Conservation (phyloP, 23 tunicate genomes). For the Phallusia fumigata region DNA sequence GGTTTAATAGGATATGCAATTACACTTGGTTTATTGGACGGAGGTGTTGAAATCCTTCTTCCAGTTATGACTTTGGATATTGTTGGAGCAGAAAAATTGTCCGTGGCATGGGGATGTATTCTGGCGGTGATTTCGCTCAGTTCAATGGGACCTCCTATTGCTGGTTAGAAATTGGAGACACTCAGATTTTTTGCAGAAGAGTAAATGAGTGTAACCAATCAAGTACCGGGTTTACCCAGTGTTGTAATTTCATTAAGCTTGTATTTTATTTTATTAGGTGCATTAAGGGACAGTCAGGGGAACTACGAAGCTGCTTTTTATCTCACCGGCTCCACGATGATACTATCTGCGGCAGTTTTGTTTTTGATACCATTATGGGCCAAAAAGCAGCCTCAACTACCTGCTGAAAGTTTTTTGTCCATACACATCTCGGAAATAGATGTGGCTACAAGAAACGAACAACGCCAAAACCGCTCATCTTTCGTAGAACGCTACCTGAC, state of each 20-base stretch:
- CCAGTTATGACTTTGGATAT: conserved; percentile 93
- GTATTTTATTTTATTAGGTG: conserved; percentile 41
- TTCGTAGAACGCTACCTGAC: not conserved
- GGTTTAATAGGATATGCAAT: conserved; percentile 49
- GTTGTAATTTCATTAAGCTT: no score
- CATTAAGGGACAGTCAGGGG: conserved; percentile 51
- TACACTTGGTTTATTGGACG: conserved; percentile 67
- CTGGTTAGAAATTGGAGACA: no score
- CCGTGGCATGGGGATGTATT: conserved; percentile 94
- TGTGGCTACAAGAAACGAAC: not conserved
- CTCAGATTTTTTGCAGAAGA: no score
- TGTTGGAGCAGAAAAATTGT: conserved; percentile 82
- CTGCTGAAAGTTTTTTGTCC: conserved; percentile 72
- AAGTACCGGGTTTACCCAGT: no score
- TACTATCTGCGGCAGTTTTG: conserved; percentile 55
- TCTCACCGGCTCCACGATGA: conserved; percentile 83
- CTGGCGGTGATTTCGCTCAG: conserved; percentile 83
- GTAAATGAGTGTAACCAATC: no score
- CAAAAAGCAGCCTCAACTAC: conserved; percentile 54
- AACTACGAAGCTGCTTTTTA: conserved; percentile 65
- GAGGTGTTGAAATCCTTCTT: conserved; percentile 85
- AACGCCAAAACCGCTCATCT: not conserved
- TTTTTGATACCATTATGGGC: conserved; percentile 87
- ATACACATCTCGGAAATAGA: conserved; percentile 51
- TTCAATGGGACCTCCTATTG: conserved; percentile 84